A percentile compares a stretch with the other conserved stretches of the same genome.
Evolutionary conservation across 2,888 invertebrate genomes (phyloP).

Genomic region (Eupithecia centaureata): DNA sequence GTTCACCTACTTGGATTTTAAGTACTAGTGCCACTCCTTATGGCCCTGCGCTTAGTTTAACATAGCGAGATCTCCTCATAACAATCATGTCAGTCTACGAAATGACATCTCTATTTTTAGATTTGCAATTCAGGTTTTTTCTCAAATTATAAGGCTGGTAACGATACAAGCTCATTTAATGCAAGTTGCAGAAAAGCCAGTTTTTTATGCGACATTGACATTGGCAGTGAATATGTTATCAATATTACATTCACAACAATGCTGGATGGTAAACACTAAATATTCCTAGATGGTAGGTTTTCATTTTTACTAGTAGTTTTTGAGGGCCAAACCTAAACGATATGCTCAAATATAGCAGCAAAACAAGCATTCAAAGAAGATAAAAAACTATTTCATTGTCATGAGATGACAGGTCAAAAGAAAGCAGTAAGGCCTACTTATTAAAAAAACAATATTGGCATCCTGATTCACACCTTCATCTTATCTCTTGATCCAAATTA

Average conservation of each 20-base stretch:
- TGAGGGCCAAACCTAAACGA: not conserved
- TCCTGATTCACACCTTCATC: not conserved
- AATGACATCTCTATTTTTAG: slow-evolving; percentile 8
- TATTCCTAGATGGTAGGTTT: not conserved
- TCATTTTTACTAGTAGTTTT: not conserved
- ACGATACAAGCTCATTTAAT: slow-evolving; percentile 16
- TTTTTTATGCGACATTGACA: slow-evolving; percentile 37
- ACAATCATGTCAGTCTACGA: not conserved
- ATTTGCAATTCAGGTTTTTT: slow-evolving; percentile 12
- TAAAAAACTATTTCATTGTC: not conserved
- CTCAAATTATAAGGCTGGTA: slow-evolving; percentile 9
- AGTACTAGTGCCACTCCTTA: not conserved
- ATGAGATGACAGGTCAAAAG: not conserved
- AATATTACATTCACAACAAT: slow-evolving; percentile 11
- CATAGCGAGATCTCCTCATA: not conserved
- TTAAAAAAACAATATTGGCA: not conserved
- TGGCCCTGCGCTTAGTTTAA: not conserved
- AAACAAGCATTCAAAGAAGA: not conserved
- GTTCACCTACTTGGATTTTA: not conserved
- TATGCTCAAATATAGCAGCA: too few relatives aligned
- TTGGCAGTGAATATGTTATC: slow-evolving; percentile 36
- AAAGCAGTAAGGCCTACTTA: not conserved
- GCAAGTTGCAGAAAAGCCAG: slow-evolving; percentile 26
- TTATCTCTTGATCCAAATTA: slow-evolving; percentile 1
- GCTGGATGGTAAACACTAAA: not conserved